Conservation (phyloP, 2,888 invertebrate species). For the Crepidodera aurea region DNA sequence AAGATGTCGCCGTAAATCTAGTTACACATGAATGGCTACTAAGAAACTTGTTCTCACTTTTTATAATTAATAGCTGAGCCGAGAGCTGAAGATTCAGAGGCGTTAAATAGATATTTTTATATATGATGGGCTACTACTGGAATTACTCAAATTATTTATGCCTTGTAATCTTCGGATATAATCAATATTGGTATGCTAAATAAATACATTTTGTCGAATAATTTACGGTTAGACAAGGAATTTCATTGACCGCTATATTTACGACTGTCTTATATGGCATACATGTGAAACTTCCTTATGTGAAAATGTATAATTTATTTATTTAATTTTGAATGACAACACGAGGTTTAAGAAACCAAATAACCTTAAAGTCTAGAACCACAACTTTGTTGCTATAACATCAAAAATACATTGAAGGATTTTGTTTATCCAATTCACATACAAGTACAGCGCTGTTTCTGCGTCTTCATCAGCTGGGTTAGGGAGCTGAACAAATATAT, state of each 20-base stretch:
- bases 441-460: no score
- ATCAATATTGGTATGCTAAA: slow-evolving; percentile 5
- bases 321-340: background rate
- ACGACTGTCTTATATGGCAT: no score
- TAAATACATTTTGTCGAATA: slow-evolving; percentile 1
- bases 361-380: no score
- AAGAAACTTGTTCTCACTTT: slow-evolving; percentile 36
- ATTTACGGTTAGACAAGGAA: slow-evolving; percentile 1
- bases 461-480: no score
- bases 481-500: no score
- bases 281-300: background rate
- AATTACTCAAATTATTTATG: slow-evolving; percentile 28
- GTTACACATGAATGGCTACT: slow-evolving; percentile 26
- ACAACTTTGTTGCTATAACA: no score
- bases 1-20: slow-evolving; percentile 40
- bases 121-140: slow-evolving; percentile 24
- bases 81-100: slow-evolving; percentile 15
- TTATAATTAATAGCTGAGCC: slow-evolving; percentile 28
- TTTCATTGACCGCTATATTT: background rate
- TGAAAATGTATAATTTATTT: background rate
- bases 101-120: slow-evolving; percentile 28
- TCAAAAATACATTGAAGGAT: no score
- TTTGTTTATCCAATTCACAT: no score
- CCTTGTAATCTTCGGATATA: slow-evolving; percentile 10
- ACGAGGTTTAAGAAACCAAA: no score